phyloP scores from a whole-genome alignment of 1,140 invertebrate species.

The Calliphora vicina region DNA sequence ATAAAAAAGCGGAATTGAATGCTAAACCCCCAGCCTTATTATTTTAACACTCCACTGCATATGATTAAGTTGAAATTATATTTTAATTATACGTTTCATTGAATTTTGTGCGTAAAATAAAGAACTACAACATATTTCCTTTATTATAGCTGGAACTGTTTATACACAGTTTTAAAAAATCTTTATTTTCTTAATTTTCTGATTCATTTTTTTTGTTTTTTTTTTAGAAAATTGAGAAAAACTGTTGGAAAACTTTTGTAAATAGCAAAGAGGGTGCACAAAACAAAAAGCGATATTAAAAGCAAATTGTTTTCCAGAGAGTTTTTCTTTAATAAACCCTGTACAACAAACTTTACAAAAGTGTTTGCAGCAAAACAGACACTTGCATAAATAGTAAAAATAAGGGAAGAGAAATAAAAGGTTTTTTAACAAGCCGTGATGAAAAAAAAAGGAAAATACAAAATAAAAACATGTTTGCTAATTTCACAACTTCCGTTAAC shows the following conservation, averaged over 20 bases:
- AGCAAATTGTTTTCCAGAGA: not conserved
- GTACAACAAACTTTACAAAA: no score
- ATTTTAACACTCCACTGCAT: not conserved
- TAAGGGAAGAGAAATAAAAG: not conserved
- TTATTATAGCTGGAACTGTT: no score
- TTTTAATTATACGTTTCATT: not conserved
- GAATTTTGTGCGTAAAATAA: not conserved
- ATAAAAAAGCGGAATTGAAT: no score
- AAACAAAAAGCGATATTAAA: not conserved
- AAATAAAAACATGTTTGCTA: conserved; percentile 25
- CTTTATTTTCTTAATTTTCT: not conserved
- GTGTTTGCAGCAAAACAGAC: not conserved
- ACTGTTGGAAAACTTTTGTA: not conserved
- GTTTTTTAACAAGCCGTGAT: not conserved
- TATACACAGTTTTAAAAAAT: not conserved
- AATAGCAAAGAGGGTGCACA: not conserved
- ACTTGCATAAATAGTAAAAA: not conserved
- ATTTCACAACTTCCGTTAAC: conserved; percentile 27
- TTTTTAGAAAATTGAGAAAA: not conserved
- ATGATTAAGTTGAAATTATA: not conserved
- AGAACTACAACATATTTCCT: no score
- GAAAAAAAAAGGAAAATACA: not conserved
- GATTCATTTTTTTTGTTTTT: no score
- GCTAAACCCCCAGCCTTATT: not conserved
- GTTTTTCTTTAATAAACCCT: no score